Evolutionary conservation across 2,113 vertebrate species (phyloP).

Genomic region (Spermophilus dauricus): DNA sequence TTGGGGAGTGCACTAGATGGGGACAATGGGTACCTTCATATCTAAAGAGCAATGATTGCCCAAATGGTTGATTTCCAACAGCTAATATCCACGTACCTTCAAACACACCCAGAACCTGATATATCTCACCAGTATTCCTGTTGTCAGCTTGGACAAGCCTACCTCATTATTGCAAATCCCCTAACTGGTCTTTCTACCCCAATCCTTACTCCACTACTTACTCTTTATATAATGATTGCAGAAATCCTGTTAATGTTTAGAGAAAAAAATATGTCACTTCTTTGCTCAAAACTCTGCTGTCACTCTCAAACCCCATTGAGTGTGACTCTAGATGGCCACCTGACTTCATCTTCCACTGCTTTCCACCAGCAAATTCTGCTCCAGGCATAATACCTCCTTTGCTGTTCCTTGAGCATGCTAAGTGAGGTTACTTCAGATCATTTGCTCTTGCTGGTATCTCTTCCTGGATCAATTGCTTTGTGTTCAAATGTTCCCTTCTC

Average conservation of each 20-base stretch:
- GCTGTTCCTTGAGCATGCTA: neutral
- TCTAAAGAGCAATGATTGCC: neutral
- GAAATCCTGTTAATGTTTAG: neutral
- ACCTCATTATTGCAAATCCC: neutral
- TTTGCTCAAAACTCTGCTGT: neutral
- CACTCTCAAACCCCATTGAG: neutral
- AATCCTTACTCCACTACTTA: neutral
- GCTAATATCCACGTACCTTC: neutral
- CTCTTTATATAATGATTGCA: neutral
- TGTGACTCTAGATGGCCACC: neutral
- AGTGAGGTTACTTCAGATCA: neutral
- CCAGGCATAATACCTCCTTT: neutral
- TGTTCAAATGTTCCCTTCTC: neutral
- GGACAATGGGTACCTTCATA: neutral
- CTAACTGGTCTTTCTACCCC: neutral
- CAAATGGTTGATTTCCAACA: neutral
- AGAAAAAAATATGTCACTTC: neutral
- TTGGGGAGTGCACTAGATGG: neutral
- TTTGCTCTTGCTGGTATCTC: neutral
- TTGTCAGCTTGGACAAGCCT: neutral
- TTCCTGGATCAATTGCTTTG: neutral
- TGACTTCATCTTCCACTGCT: neutral
- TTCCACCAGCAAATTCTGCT: neutral
- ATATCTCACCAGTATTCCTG: neutral
- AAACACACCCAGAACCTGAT: neutral